These are phyloP conservation scores for Heliopora coerulea DNA, from an alignment of 92 coral and sea anemone species.

Conservation along the genomic window DNA sequence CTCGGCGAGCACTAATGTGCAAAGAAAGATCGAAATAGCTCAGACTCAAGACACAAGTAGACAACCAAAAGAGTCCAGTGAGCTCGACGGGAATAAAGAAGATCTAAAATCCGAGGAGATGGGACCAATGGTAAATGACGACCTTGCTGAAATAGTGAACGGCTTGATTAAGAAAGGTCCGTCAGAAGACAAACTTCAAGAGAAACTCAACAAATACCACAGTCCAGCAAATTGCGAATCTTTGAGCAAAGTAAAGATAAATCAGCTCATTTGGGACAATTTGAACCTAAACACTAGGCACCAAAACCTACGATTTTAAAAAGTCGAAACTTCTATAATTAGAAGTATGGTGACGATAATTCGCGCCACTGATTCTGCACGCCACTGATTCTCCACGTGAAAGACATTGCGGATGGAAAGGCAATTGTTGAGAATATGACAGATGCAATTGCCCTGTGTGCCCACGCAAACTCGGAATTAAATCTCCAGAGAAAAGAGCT, in stretches of 20 bases:
- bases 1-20: too few species aligned
- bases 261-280: conserved; percentile 56
- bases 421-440: conserved; percentile 44
- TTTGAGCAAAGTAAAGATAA: conserved; percentile 50
- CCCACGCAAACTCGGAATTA: conserved; percentile 57
- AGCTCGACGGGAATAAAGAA: too few species aligned
- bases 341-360: conserved; percentile 49
- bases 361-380: too few species aligned
- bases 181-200: conserved; percentile 48
- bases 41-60: too few species aligned
- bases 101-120: too few species aligned
- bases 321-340: conserved; percentile 46
- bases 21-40: too few species aligned
- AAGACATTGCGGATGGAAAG: too few species aligned
- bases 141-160: too few species aligned
- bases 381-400: too few species aligned
- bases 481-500: conserved; percentile 48
- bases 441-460: conserved; percentile 59
- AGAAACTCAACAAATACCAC: conserved; percentile 54
- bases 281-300: conserved; percentile 47
- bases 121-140: too few species aligned
- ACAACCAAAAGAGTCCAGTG: too few species aligned
- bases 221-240: conserved; percentile 54
- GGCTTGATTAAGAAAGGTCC: conserved; percentile 48
- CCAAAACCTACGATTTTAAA: conserved; percentile 48